These are phyloP conservation scores for Eriocheir sinensis DNA, from an alignment of 1,140 invertebrate genomes.

Conservation along the genomic window DNA sequence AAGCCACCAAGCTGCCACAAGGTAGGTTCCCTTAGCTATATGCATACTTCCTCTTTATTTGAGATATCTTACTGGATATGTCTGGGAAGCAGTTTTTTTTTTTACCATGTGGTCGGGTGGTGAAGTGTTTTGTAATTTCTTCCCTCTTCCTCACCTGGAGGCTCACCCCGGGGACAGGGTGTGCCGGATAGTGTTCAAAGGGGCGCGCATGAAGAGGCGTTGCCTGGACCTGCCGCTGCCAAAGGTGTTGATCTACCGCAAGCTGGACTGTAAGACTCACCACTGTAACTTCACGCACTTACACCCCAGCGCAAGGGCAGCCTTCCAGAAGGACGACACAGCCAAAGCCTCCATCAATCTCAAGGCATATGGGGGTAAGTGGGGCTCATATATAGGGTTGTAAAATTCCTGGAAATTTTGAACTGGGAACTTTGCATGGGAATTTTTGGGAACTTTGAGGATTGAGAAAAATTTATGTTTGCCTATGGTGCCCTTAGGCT, in stretches of 20 bases:
- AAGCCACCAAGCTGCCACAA: slow-evolving; percentile 73
- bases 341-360: slow-evolving; percentile 71
- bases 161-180: slow-evolving; percentile 30
- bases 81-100: too few species aligned
- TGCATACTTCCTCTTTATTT: neutral
- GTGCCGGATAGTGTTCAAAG: slow-evolving; percentile 76
- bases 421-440: too few species aligned
- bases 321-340: slow-evolving; percentile 59
- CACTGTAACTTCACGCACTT: slow-evolving; percentile 76
- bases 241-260: slow-evolving; percentile 67
- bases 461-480: too few species aligned
- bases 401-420: too few species aligned
- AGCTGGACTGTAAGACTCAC: slow-evolving; percentile 73
- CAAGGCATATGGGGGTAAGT: slow-evolving; percentile 72
- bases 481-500: too few species aligned
- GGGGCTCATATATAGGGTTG: neutral
- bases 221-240: slow-evolving; percentile 76
- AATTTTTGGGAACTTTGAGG: too few species aligned
- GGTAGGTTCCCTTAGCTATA: slow-evolving; percentile 25
- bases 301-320: slow-evolving; percentile 62
- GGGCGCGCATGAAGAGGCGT: slow-evolving; percentile 71
- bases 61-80: neutral
- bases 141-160: neutral
- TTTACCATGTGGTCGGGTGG: too few species aligned
- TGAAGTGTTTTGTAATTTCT: too few species aligned